Evolutionary conservation across 2,888 invertebrate genomes (phyloP).

Genomic region (Lycaena phlaeas): DNA sequence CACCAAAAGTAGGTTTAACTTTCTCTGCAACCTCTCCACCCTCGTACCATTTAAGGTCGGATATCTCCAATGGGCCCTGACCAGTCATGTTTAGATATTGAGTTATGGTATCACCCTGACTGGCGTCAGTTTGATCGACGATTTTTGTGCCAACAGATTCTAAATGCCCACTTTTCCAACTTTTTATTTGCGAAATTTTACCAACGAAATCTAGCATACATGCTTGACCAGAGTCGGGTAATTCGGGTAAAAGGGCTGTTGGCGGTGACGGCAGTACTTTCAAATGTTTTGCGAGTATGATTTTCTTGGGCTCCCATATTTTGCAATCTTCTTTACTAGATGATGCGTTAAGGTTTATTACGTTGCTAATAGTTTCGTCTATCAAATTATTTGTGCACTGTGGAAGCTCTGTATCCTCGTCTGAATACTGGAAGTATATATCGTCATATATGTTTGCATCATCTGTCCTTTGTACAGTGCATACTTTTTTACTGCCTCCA

Average conservation of each 20-base stretch:
- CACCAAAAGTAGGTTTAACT: conserved; percentile 45
- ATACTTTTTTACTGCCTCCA: conserved; percentile 66
- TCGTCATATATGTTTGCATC: conserved; percentile 59
- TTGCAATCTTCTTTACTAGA: conserved; percentile 57
- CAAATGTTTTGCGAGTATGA: conserved; percentile 38
- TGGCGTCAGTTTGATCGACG: conserved; percentile 56
- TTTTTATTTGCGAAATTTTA: conserved; percentile 55
- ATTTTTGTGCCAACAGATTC: conserved; percentile 58
- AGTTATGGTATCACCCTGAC: conserved; percentile 47
- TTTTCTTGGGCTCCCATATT: conserved; percentile 10
- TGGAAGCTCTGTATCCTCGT: conserved; percentile 72
- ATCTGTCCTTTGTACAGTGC: conserved; percentile 47
- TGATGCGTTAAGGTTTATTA: conserved; percentile 64
- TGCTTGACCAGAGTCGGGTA: conserved; percentile 47
- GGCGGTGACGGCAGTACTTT: conserved; percentile 53
- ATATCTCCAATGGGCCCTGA: conserved; percentile 51
- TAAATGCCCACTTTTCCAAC: conserved; percentile 55
- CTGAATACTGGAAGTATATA: conserved; percentile 72
- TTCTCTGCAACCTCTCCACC: conserved; percentile 54
- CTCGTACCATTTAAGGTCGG: conserved; percentile 62
- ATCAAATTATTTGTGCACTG: conserved; percentile 55
- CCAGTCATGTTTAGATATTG: conserved; percentile 60
- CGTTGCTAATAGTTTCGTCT: conserved; percentile 68
- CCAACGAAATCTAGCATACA: conserved; percentile 58
- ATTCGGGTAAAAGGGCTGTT: conserved; percentile 43